Evolutionary conservation across 2,888 invertebrate genomes (phyloP).

Genomic region (Phaonia tiefii): DNA sequence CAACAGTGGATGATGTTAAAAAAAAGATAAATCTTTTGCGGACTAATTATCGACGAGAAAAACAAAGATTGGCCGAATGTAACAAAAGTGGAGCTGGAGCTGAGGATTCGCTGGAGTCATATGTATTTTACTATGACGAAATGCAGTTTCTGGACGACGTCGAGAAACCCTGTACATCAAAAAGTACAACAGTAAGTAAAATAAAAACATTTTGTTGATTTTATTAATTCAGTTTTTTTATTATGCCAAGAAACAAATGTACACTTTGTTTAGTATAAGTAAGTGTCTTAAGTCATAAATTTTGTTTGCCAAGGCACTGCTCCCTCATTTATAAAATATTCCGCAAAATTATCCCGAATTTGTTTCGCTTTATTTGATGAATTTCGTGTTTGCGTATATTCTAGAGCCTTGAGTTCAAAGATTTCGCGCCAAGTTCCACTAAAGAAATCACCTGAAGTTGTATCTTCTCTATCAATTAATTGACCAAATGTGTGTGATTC

Average conservation of each 20-base stretch:
- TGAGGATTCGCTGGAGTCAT: background rate
- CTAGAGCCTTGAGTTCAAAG: background rate
- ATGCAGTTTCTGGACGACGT: conserved; percentile 1
- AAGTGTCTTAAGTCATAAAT: background rate
- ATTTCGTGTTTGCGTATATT: conserved; percentile 12
- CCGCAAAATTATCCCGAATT: conserved; percentile 10
- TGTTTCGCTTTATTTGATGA: conserved; percentile 16
- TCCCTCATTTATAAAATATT: conserved; percentile 22
- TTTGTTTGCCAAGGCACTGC: conserved; percentile 26
- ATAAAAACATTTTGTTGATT: too few relatives aligned
- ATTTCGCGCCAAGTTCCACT: conserved; percentile 25
- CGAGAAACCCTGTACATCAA: conserved; percentile 7
- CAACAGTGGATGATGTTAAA: background rate
- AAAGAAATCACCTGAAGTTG: background rate
- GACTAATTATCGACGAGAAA: background rate
- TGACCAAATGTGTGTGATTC: conserved; percentile 1
- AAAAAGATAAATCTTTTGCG: too few relatives aligned
- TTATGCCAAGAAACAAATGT: background rate
- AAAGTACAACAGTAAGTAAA: too few relatives aligned
- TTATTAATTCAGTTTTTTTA: conserved; percentile 6
- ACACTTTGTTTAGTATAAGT: too few relatives aligned
- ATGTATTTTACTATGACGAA: conserved; percentile 17
- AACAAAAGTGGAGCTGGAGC: conserved; percentile 27
- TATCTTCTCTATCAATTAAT: background rate
- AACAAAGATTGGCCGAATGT: background rate